A percentile compares a stretch with the other conserved stretches of the same genome.
phyloP scores from a whole-genome alignment of 2,797 vertebrate species.

The Notolepis coatsorum region DNA sequence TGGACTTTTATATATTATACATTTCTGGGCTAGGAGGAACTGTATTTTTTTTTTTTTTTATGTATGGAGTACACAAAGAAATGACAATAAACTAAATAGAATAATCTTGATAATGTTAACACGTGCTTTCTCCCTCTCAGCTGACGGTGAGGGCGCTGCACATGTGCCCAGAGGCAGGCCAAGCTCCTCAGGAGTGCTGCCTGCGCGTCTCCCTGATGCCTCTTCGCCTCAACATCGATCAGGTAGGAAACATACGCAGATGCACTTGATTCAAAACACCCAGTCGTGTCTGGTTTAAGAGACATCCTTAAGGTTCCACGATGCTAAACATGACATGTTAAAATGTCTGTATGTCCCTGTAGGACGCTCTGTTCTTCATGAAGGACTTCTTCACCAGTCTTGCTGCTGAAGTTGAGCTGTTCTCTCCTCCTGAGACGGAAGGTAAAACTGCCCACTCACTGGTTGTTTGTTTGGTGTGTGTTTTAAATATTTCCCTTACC shows the following conservation, averaged over 20 bases:
- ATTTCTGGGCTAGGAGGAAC: too few relatives aligned
- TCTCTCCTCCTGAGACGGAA: conserved; percentile 93
- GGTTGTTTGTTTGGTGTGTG: too few relatives aligned
- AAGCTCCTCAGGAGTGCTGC: conserved; percentile 95
- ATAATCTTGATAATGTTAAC: too few relatives aligned
- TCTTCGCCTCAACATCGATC: conserved; percentile 97
- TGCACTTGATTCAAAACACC: background rate
- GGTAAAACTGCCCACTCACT: conserved; percentile 73
- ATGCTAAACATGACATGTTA: background rate
- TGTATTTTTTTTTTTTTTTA: conserved; percentile 21
- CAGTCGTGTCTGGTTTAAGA: background rate
- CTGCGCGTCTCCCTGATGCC: conserved; percentile 95
- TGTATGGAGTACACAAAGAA: too few relatives aligned
- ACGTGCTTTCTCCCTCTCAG: too few relatives aligned
- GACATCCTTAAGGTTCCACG: background rate
- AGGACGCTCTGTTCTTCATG: conserved; percentile 98
- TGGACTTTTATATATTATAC: too few relatives aligned
- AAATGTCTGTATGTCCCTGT: conserved; percentile 32
- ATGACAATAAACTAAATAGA: too few relatives aligned
- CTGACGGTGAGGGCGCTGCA: conserved; percentile 93
- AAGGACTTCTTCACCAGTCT: conserved; percentile 98
- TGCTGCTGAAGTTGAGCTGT: conserved; percentile 93
- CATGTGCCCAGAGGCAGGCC: conserved; percentile 92
- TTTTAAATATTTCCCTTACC: too few relatives aligned
- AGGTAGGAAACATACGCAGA: conserved; percentile 75